Evolutionary conservation across 2,888 invertebrate species (phyloP), one percentile per base, ranked within the genome.

Genomic region (Parnassius smintheus): DNA sequence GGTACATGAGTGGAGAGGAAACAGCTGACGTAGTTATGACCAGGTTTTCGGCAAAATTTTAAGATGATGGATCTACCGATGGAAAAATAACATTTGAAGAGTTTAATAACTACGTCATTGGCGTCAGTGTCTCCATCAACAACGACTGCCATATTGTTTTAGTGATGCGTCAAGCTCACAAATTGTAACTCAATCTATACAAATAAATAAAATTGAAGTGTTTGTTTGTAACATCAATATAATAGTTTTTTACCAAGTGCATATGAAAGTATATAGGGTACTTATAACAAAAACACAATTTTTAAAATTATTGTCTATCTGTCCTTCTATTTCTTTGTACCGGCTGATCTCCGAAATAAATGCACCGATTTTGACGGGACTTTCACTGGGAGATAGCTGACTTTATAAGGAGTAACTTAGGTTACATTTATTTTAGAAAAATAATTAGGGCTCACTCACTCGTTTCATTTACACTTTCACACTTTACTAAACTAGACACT

Each of bases 1-100:
- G 96, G 84, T 95, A 70, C 64, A 94, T 95, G 80, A 96, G 96
- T 72, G 98, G 98, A 0, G 98, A 98, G 81, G 95, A 96, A 81
- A 94, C 95, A 0, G 96, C 97, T 72, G 96, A 97, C 35, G 92
- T 94, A 67, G 95, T 98, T 65, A 85, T 98, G 76, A 93, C 92
- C 64, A 94, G 94, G 79, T 98, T 98, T 83, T 92, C 98, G 11
- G 94, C 93, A 13, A 96, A 96, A 80, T 98, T 98, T 80, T 98
- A 98, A 83, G 93, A 94, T 35, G 95, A 94, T 4, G 94, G 94
- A 41, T 92, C 93, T 18, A 92, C 92, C 11, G 96, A 98, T 82
- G 97, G 96, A 72, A 94, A 98, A 98, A 96, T 98, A 11, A 98
- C 98, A 0, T 93, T 95, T 72, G 98, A 98, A 72, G 99, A 99